Evolutionary conservation across 2,113 vertebrate genomes (phyloP).

Genomic region (Pterophyllum scalare): DNA sequence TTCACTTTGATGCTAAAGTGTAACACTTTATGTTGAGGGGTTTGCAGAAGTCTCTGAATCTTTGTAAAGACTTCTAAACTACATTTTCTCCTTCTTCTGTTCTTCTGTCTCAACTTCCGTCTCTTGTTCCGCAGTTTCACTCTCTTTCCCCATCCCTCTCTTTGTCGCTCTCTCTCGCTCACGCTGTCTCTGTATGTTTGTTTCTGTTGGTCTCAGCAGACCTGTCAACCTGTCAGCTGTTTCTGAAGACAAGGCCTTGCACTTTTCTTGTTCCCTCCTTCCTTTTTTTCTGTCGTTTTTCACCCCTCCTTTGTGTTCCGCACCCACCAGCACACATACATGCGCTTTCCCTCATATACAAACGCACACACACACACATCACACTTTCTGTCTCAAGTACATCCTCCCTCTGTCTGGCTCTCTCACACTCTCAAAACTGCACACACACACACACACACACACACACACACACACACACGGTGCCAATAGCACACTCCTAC

Average conservation of each 20-base stretch:
- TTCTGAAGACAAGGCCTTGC: conserved; percentile 55
- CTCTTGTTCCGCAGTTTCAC: neutral
- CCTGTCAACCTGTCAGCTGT: conserved; percentile 74
- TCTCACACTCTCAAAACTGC: conserved; percentile 37
- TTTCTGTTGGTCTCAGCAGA: conserved; percentile 73
- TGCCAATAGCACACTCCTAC: conserved; percentile 65
- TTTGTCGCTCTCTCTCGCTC: neutral
- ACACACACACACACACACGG: conserved; percentile 20
- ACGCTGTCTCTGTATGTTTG: conserved; percentile 42
- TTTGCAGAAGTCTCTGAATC: neutral
- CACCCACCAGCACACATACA: conserved; percentile 8
- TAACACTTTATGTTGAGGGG: neutral
- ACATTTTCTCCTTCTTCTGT: neutral
- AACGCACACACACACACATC: neutral
- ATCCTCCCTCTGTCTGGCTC: conserved; percentile 66
- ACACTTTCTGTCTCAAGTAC: conserved; percentile 60
- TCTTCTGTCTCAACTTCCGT: neutral
- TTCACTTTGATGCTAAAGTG: neutral
- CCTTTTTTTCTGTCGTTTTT: conserved; percentile 44
- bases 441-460: conserved; percentile 17
- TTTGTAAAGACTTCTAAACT: neutral
- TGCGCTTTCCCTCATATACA: conserved; percentile 7
- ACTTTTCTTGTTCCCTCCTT: conserved; percentile 57
- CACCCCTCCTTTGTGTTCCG: neutral
- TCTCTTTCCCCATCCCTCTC: neutral